Conservation (phyloP, 2,113 vertebrate genomes). For the Cryptoleucopteryx plumbea region DNA sequence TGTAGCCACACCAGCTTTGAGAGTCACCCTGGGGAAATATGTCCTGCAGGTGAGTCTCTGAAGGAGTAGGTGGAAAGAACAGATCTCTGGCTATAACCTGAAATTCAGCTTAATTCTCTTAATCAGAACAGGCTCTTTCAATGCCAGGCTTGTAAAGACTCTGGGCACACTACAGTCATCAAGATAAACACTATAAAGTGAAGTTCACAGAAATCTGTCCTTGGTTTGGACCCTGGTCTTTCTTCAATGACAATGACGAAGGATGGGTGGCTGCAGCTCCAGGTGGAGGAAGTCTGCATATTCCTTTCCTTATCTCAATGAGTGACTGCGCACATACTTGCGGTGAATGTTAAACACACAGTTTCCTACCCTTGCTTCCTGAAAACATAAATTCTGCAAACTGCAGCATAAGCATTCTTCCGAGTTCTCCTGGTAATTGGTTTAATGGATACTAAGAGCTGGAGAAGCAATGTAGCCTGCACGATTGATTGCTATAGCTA, state of each 20-base stretch:
- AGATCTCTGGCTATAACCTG: not conserved
- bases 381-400: slow-evolving; percentile 27
- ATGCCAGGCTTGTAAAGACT: not conserved
- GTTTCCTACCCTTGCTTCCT: not conserved
- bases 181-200: not conserved
- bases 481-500: slow-evolving; percentile 63
- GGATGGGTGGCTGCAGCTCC: not conserved
- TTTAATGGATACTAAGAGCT: slow-evolving; percentile 70
- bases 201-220: not conserved
- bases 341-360: not conserved
- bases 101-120: not conserved
- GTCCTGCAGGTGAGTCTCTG: not conserved
- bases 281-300: not conserved
- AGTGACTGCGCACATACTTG: rapidly evolving
- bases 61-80: not conserved
- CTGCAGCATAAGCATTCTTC: slow-evolving; percentile 36
- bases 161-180: too few species aligned
- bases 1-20: not conserved
- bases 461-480: slow-evolving; percentile 5
- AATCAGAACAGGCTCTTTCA: not conserved
- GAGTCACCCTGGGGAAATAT: rapidly evolving
- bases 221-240: not conserved
- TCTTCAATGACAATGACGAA: not conserved
- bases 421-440: slow-evolving; percentile 49
- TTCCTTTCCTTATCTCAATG: not conserved